These are phyloP conservation scores for Ctenosaura bakeri DNA, from an alignment of 2,797 vertebrate species.

Conservation along the genomic window DNA sequence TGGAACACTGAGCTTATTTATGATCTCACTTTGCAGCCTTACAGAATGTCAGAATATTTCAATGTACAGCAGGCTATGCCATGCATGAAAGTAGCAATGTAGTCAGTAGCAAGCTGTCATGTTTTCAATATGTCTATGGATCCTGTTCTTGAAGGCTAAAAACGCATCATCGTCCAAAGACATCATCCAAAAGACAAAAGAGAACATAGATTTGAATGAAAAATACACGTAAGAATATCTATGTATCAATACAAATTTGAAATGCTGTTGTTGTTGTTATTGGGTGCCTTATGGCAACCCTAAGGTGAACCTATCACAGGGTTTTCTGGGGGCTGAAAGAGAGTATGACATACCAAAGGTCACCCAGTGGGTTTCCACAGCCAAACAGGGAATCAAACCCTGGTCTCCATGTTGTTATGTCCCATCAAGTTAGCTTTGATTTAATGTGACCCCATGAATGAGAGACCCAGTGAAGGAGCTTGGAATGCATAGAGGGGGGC, in stretches of 20 bases:
- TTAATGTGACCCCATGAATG: too few species aligned
- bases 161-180: background rate
- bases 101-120: background rate
- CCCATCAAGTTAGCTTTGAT: too few species aligned
- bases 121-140: background rate
- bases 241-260: background rate
- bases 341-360: too few species aligned
- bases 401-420: too few species aligned
- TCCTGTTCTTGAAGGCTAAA: background rate
- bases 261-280: background rate
- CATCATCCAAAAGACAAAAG: slow-evolving; percentile 3
- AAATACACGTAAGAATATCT: background rate
- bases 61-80: background rate
- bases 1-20: background rate
- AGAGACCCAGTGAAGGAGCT: too few species aligned
- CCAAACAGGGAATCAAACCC: too few species aligned
- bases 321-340: too few species aligned
- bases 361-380: too few species aligned
- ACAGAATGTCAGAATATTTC: background rate
- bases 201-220: background rate
- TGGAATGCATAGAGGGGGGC: too few species aligned
- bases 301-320: too few species aligned
- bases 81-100: background rate
- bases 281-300: too few species aligned
- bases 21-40: background rate